Percentiles rank a stretch among this genome's conserved stretches.
Evolutionary conservation across 23 tunicate species (phyloP).

Genomic region (Phallusia fumigata): DNA sequence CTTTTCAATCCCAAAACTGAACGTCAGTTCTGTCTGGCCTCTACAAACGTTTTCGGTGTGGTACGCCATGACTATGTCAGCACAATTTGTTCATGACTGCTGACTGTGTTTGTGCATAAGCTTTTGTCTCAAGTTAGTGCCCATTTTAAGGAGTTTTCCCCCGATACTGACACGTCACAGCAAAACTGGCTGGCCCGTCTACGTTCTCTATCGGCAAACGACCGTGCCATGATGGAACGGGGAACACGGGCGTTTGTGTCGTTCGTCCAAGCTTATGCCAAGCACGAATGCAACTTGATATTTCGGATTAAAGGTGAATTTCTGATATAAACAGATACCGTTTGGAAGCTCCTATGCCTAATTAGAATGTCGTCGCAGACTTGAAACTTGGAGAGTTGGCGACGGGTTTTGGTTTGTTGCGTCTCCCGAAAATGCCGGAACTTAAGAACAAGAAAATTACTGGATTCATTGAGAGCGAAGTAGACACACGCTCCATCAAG

Average conservation of each 20-base stretch:
- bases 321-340: no score
- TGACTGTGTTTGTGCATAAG: no score
- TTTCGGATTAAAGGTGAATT: conserved; percentile 82
- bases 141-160: conserved; percentile 8
- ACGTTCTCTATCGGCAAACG: conserved; percentile 46
- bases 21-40: no score
- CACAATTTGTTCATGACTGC: no score
- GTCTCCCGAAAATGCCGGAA: conserved; percentile 95
- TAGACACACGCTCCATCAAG: conserved; percentile 40
- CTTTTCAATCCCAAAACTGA: no score
- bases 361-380: conserved; percentile 26
- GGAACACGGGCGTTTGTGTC: conserved; percentile 88
- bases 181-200: conserved; percentile 46
- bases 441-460: conserved; percentile 49
- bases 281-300: conserved; percentile 89
- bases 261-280: conserved; percentile 83
- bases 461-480: conserved; percentile 45
- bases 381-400: conserved; percentile 86
- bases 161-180: neutral
- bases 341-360: no score
- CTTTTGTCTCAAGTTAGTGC: no score
- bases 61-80: no score
- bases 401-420: conserved; percentile 78
- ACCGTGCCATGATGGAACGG: conserved; percentile 82
- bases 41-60: no score